Percentiles rank a stretch among this genome's conserved stretches.
Evolutionary conservation across 2,888 invertebrate genomes (phyloP).

Genomic region (Andricus quercusramuli): DNA sequence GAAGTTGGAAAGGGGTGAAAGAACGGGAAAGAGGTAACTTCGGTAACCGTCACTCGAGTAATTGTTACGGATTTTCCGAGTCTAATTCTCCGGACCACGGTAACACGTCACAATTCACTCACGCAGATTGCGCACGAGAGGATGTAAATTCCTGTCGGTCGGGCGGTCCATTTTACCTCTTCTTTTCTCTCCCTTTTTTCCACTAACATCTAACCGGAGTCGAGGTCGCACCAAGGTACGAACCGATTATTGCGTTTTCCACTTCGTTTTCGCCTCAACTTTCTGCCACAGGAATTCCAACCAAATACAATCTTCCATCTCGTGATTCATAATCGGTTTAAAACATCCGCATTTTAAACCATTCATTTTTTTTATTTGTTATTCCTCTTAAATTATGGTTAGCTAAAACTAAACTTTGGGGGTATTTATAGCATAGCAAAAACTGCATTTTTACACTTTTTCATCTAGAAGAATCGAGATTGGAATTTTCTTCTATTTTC

Average conservation of each 20-base stretch:
- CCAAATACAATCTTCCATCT: slow-evolving; percentile 23
- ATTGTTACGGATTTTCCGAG: slow-evolving; percentile 78
- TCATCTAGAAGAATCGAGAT: background rate
- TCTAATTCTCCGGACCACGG: slow-evolving; percentile 77
- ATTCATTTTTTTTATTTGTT: background rate
- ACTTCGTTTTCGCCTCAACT: slow-evolving; percentile 40
- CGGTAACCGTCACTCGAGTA: slow-evolving; percentile 71
- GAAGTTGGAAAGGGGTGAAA: slow-evolving; percentile 48
- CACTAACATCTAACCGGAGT: slow-evolving; percentile 40
- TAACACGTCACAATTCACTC: slow-evolving; percentile 78
- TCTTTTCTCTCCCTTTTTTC: slow-evolving; percentile 63
- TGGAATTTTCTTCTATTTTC: slow-evolving; percentile 3
- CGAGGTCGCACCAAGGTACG: slow-evolving; percentile 36
- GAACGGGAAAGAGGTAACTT: slow-evolving; percentile 50
- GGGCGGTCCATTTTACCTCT: slow-evolving; percentile 74
- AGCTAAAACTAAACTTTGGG: background rate
- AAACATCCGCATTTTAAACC: slow-evolving; percentile 5
- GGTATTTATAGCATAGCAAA: background rate
- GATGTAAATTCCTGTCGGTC: slow-evolving; percentile 77
- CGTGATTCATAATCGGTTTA: slow-evolving; percentile 36
- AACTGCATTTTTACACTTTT: background rate
- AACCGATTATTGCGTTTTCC: slow-evolving; percentile 36
- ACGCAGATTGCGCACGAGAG: slow-evolving; percentile 77
- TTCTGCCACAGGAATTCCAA: slow-evolving; percentile 29
- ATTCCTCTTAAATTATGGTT: background rate